Base-by-base conservation (phyloP, 2,888 invertebrate genomes). In the Eupeodes luniger region DNA sequence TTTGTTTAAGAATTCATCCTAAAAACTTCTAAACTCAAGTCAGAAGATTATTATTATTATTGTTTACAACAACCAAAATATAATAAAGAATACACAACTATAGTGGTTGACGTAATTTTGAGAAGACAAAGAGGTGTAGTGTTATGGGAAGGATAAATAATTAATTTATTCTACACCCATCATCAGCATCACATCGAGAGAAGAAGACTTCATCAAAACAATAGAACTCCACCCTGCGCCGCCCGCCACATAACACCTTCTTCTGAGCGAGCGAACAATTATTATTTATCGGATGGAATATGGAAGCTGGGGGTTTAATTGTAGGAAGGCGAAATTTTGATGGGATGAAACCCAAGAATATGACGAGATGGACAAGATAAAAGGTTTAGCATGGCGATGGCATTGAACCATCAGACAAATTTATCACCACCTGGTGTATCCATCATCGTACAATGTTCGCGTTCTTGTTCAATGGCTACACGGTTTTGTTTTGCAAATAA, bases 401-500 rank as follows among this genome's bases (percentile, higher is more conserved):
- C 49, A 66, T 27, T 49, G 27, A 49, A 66, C 14, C 34, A 59
- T 59, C 66, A 66, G 66, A 66, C 27, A 66, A 66, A 66, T 49
- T 66, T 66, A 66, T 66, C 49, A 9, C 49, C 66, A 66, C 66
- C 66, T 66, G 47, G 47, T 49, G 66, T 44, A 44, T 11, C 10
- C 47, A 10, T 47, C 47, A 11, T 47, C 47, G 10, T 10, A 27
- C 27, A 27, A 27, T 53, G 53, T n/a, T 16, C 2, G 5, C 40
- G 40, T 40, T 5, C 6, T 40, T 14, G 2, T 14, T 14, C 12
- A 44, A 44, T 62, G 14, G 47, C 27, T 47, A 12, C 40, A 40
- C 47, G 47, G 66, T 66, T 66, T 66, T 66, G 66, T 66, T 66
- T 59, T 49, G 14, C 47, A 49, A 66, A 66, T 66, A 49, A 66